A percentile compares a stretch with the other conserved stretches of the same genome.
Conservation (phyloP, 2,888 invertebrate genomes). For the Noctua janthe region DNA sequence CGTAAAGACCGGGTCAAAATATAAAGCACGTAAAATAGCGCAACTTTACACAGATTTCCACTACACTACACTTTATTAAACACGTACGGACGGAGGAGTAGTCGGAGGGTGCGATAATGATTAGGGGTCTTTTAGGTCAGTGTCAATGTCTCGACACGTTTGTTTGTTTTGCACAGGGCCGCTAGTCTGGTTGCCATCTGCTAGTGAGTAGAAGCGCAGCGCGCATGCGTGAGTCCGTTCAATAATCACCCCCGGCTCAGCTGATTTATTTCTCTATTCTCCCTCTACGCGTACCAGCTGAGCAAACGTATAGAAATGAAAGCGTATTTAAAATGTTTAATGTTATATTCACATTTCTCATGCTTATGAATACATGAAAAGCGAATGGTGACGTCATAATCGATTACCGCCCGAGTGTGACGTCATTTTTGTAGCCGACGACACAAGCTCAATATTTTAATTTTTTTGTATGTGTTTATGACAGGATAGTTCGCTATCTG, state of each 20-base stretch:
- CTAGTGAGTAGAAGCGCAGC: constrained; percentile 57
- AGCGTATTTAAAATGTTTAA: constrained; percentile 8
- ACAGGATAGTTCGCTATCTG: neutral
- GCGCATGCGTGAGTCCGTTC: constrained; percentile 87
- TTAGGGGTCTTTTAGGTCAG: constrained; percentile 78
- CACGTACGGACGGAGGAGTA: constrained; percentile 56
- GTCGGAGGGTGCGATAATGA: constrained; percentile 63
- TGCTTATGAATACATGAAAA: constrained; percentile 14
- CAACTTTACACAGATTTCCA: constrained; percentile 42
- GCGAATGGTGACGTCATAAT: constrained; percentile 43
- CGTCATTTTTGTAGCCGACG: constrained; percentile 38
- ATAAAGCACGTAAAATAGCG: constrained; percentile 44
- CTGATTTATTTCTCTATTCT: constrained; percentile 73
- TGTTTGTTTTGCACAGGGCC: constrained; percentile 85
- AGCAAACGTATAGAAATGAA: constrained; percentile 27
- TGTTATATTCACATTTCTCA: constrained; percentile 18
- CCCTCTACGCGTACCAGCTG: constrained; percentile 30
- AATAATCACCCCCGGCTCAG: constrained; percentile 81
- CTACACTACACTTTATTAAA: constrained; percentile 29
- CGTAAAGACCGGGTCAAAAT: constrained; percentile 39
- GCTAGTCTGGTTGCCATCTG: constrained; percentile 75
- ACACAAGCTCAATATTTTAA: constrained; percentile 14
- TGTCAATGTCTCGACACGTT: constrained; percentile 81
- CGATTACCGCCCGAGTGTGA: constrained; percentile 29
- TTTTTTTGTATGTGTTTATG: neutral